A percentile compares a stretch with the other conserved stretches of the same genome.
Evolutionary conservation across 2,888 invertebrate species (phyloP).

Genomic region (Amiota mariae): DNA sequence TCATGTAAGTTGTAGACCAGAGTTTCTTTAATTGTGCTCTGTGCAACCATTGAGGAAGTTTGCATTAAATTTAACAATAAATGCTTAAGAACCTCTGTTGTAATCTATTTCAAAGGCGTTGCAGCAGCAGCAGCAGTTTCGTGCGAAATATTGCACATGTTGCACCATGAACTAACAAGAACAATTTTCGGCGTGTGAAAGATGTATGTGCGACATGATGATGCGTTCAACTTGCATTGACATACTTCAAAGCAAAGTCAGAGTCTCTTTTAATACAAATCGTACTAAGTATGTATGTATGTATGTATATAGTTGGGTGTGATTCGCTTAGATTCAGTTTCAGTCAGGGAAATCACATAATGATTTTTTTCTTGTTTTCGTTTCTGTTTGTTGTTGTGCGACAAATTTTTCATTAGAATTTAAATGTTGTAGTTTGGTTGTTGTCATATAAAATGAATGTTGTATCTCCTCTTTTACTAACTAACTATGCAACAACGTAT

Average conservation of each 20-base stretch:
- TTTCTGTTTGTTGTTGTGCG: constrained; percentile 1
- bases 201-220: constrained; percentile 4
- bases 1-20: no score
- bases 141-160: constrained; percentile 62
- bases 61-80: neutral
- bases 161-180: constrained; percentile 51
- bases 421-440: neutral
- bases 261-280: neutral
- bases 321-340: neutral
- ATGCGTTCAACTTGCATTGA: constrained; percentile 48
- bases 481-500: neutral
- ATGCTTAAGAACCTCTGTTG: no score
- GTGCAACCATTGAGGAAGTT: constrained; percentile 14
- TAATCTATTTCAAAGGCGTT: neutral
- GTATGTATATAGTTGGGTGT: no score
- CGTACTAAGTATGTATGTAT: no score
- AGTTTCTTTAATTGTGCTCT: neutral
- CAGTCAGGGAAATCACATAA: neutral
- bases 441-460: no score
- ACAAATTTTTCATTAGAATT: constrained; percentile 8
- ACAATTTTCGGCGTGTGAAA: constrained; percentile 17
- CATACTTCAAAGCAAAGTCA: constrained; percentile 58
- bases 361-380: neutral
- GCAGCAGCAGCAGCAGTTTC: constrained; percentile 28
- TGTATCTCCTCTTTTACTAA: neutral